phyloP scores from a whole-genome alignment of 1,140 invertebrate species.

The Drosophila melanica region DNA sequence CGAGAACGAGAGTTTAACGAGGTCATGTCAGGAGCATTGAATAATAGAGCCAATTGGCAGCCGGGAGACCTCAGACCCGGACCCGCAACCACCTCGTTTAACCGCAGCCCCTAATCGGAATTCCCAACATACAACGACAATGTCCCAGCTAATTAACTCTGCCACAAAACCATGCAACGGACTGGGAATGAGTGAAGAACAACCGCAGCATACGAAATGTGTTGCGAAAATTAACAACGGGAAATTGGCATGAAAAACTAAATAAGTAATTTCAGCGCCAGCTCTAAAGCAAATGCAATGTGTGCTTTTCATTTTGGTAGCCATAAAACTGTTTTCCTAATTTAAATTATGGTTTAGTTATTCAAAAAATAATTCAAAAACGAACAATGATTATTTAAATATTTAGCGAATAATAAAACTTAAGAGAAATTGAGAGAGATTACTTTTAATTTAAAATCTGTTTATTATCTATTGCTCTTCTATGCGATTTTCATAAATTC shows the following conservation, averaged over 20 bases:
- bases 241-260: constrained; percentile 13
- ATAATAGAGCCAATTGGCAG: constrained; percentile 48
- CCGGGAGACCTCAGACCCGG: neutral
- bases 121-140: constrained; percentile 27
- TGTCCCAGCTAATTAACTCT: constrained; percentile 48
- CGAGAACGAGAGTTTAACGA: constrained; percentile 3
- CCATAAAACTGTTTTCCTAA: constrained; percentile 8
- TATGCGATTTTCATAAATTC: no score
- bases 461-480: no score
- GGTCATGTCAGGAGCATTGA: constrained; percentile 27
- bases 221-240: constrained; percentile 1
- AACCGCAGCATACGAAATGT: constrained; percentile 6
- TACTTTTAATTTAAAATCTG: no score
- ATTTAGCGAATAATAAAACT: no score
- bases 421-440: no score
- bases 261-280: constrained; percentile 17
- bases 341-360: constrained; percentile 14
- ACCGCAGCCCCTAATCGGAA: constrained; percentile 37
- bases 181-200: neutral
- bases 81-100: neutral
- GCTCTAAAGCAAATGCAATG: neutral
- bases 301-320: neutral
- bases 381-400: no score
- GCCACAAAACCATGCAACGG: constrained; percentile 22
- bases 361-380: constrained; percentile 4